Evolutionary conservation across 2,797 vertebrate genomes (phyloP).

Genomic region (Lepidocolaptes lacrymiger): DNA sequence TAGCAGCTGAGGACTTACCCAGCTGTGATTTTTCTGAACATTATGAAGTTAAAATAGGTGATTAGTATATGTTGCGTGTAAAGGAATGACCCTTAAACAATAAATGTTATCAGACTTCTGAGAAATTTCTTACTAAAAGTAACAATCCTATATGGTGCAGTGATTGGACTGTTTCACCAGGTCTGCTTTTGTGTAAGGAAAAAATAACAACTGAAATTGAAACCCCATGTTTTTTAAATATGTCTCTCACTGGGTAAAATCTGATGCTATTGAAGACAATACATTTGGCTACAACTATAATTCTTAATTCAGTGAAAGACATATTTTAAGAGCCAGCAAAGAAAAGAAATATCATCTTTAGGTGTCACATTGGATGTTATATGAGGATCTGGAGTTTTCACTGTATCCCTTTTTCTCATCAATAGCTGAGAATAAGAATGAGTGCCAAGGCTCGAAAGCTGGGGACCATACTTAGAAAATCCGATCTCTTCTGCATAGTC

Average conservation of each 20-base stretch:
- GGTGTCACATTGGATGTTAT: neutral
- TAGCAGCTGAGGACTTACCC: neutral
- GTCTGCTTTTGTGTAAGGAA: neutral
- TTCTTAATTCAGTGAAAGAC: neutral
- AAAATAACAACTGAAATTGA: neutral
- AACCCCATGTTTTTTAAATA: rapidly evolving
- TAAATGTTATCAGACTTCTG: neutral
- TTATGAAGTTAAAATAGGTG: neutral
- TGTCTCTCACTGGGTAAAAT: neutral
- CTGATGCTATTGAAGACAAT: neutral
- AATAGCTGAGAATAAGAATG: neutral
- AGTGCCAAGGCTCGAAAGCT: neutral
- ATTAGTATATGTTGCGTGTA: neutral
- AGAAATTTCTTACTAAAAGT: neutral
- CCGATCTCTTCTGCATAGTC: neutral
- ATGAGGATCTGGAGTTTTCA: neutral
- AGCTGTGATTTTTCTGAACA: constrained; percentile 21
- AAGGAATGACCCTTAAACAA: neutral
- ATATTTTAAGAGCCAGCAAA: neutral
- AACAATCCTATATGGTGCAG: neutral
- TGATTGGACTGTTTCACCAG: neutral
- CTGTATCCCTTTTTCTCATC: neutral
- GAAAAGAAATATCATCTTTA: neutral
- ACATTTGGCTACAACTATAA: neutral
- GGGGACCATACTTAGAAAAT: rapidly evolving